Percentiles rank a stretch among this genome's conserved stretches.
These are phyloP conservation scores for Coregonus sp. DNA, from an alignment of 2,797 vertebrate genomes.

Conservation along the genomic window DNA sequence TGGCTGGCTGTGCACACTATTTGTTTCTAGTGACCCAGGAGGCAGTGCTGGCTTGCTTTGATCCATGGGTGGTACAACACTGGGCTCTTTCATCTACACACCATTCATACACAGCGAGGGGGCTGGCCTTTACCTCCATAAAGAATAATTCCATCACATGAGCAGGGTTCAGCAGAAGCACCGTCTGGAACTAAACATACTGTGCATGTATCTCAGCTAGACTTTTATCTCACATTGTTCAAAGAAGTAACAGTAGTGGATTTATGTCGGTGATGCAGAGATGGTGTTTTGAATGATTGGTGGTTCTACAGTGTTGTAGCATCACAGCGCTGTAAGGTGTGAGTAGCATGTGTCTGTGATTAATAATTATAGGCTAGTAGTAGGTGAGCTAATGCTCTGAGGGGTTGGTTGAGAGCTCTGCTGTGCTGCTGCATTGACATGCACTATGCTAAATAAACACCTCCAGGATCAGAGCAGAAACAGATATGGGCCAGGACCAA, in stretches of 20 bases:
- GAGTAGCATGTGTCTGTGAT: background rate
- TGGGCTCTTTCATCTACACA: background rate
- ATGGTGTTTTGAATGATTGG: background rate
- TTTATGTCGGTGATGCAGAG: no score
- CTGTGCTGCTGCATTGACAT: background rate
- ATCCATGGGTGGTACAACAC: background rate
- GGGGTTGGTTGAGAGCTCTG: background rate
- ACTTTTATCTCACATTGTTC: no score
- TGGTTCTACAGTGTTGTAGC: background rate
- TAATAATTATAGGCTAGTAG: background rate
- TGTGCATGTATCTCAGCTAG: no score
- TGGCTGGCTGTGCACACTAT: background rate
- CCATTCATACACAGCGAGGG: background rate
- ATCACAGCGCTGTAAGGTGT: background rate
- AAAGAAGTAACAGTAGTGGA: no score
- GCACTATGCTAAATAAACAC: background rate
- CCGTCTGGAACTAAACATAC: no score
- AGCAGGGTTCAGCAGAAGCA: no score
- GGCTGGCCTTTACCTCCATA: no score
- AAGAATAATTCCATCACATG: no score
- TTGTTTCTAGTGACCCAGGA: background rate
- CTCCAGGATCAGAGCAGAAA: background rate
- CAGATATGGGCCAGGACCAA: background rate
- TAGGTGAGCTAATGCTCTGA: background rate
- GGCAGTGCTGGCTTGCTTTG: background rate